Conservation (phyloP, 2,888 invertebrate genomes). For the Esperia sulphurella region DNA sequence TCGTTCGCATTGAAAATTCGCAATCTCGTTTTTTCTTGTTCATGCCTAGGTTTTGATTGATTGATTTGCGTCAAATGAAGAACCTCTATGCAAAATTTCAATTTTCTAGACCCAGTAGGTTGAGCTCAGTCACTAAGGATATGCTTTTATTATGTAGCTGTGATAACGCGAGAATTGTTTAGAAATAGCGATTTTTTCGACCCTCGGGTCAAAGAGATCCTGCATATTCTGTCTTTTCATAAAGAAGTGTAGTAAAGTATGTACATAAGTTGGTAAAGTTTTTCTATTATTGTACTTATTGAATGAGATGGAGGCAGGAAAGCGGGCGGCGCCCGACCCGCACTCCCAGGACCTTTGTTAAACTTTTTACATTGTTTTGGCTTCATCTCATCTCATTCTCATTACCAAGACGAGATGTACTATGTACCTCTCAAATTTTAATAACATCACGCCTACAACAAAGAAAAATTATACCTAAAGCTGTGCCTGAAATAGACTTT, state of each 20-base stretch:
- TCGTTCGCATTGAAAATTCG: too few relatives aligned
- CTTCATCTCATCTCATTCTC: background rate
- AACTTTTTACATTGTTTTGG: conserved; percentile 1
- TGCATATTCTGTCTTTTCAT: background rate
- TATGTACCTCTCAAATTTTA: background rate
- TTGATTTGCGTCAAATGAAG: too few relatives aligned
- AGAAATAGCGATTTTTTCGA: background rate
- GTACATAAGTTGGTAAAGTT: background rate
- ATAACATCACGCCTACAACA: background rate
- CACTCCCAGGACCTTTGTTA: background rate
- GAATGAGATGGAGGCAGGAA: background rate
- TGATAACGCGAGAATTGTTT: background rate
- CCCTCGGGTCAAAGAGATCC: too few relatives aligned
- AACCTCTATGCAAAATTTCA: too few relatives aligned
- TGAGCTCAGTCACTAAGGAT: too few relatives aligned
- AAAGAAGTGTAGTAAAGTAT: background rate
- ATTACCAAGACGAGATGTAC: background rate
- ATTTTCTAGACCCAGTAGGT: too few relatives aligned
- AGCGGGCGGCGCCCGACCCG: background rate
- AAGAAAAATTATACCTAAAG: too few relatives aligned
- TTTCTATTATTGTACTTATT: background rate
- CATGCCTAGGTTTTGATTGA: too few relatives aligned
- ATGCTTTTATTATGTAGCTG: too few relatives aligned
- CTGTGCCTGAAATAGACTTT: too few relatives aligned
- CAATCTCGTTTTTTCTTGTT: too few relatives aligned